Evolutionary conservation across 2,113 vertebrate genomes (phyloP).

Genomic region (Piprites chloris): DNA sequence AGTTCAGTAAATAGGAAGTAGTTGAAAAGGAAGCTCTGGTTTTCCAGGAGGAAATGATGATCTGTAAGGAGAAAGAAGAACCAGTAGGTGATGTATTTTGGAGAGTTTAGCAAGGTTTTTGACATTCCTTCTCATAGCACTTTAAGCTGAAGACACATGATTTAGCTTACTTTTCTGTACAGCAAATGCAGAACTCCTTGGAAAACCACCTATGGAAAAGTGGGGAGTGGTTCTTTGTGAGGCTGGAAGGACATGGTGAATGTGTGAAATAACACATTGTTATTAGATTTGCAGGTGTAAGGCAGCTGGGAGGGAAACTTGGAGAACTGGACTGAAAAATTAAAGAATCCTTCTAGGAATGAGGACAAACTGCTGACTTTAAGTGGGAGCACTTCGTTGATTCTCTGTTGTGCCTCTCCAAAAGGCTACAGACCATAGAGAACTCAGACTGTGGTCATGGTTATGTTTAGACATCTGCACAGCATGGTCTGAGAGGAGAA

Average conservation of each 20-base stretch:
- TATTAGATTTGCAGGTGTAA: neutral
- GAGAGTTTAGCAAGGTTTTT: neutral
- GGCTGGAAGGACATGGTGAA: neutral
- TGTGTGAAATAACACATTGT: neutral
- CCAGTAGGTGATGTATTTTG: neutral
- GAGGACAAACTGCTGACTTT: neutral
- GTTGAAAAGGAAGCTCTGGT: neutral
- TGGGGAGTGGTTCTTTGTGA: accelerated
- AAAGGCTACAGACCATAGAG: neutral
- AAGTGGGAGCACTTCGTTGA: neutral
- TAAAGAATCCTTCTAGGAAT: neutral
- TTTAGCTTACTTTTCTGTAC: neutral
- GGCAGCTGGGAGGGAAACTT: neutral
- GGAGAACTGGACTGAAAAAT: neutral
- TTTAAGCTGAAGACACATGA: neutral
- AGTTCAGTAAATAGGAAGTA: neutral
- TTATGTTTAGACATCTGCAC: neutral
- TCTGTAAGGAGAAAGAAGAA: neutral
- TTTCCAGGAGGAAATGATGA: neutral
- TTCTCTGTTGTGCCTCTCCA: neutral
- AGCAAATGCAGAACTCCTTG: neutral
- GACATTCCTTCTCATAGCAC: neutral
- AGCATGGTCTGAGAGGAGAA: neutral
- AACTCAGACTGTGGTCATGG: neutral
- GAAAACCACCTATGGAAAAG: neutral